Percentiles rank a stretch among this genome's conserved stretches.
Evolutionary conservation across 2,113 vertebrate genomes (phyloP).

Genomic region (Carlito syrichta): DNA sequence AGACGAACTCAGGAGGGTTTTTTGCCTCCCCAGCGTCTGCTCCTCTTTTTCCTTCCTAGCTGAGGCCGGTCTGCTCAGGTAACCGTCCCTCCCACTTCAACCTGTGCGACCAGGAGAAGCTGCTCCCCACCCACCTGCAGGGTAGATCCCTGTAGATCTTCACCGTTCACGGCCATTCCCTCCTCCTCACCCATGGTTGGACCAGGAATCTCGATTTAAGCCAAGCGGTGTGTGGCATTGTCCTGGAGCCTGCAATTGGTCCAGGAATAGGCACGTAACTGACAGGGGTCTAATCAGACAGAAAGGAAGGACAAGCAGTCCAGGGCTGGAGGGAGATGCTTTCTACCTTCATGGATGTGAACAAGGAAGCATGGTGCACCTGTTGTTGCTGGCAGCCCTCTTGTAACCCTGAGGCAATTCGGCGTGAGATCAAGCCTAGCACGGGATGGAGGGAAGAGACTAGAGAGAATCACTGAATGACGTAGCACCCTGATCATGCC

Average conservation of each 20-base stretch:
- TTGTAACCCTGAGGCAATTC: not conserved
- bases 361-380: not conserved
- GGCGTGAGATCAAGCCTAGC: not conserved
- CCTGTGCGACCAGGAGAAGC: not conserved
- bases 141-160: not conserved
- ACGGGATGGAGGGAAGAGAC: not conserved
- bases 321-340: not conserved
- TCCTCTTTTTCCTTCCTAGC: not conserved
- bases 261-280: not conserved
- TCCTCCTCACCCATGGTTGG: not conserved
- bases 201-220: not conserved
- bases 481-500: not conserved
- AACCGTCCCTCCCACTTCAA: not conserved
- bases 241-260: not conserved
- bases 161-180: not conserved
- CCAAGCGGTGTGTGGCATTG: not conserved
- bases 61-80: not conserved
- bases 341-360: not conserved
- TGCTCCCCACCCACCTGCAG: not conserved
- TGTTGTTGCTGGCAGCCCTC: slow-evolving; percentile 3
- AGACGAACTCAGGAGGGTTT: not conserved
- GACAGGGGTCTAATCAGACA: not conserved
- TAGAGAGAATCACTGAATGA: not conserved
- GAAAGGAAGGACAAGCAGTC: not conserved
- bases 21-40: not conserved